Evolutionary conservation across 2,888 invertebrate genomes (phyloP), one percentile per base, ranked within the genome.

Genomic region (Strigamia crassipes): DNA sequence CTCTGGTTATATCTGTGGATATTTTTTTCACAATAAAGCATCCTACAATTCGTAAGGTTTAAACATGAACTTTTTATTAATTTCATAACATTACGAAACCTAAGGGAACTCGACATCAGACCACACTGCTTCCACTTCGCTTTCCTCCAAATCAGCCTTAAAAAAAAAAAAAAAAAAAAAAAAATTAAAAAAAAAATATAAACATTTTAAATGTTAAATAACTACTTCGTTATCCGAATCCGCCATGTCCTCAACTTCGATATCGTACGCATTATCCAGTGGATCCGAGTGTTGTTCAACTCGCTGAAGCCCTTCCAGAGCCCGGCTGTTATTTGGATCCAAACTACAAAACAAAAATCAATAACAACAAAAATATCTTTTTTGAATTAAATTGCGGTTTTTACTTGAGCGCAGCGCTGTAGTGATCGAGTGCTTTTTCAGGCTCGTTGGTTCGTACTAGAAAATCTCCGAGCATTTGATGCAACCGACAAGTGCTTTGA

Each of bases 341-440:
- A 93, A 87, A 84, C 91, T 92, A 84, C 15, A 85, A 83, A 80
- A 38, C 6, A 61, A 82, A 80, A 61, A 23, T 21, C 34, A 78
- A 78, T 78, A 1, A 78, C 1, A 78, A 34, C 1, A 61, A 56
- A 27, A 80, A 1, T 15, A n/a, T n/a, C n/a, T n/a, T n/a, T n/a
- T n/a, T n/a, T n/a, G n/a, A n/a, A n/a, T n/a, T n/a, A n/a, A n/a
- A n/a, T n/a, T n/a, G n/a, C n/a, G n/a, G n/a, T n/a, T 85, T 87
- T 86, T 87, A 92, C 92, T 91, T 91, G 31, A 93, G 87, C 3
- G 93, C 92, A 84, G 91, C 90, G 80, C 90, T 91, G 86, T 92
- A 93, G 86, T 93, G 92, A 84, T 92, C 91, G 82, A 92, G 89
- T 31, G 93, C 93, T 85, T 92, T 92, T 80, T 92, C 92, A 83